These are phyloP conservation scores for Tetragonisca angustula DNA, from an alignment of 2,888 invertebrate species.

Conservation along the genomic window DNA sequence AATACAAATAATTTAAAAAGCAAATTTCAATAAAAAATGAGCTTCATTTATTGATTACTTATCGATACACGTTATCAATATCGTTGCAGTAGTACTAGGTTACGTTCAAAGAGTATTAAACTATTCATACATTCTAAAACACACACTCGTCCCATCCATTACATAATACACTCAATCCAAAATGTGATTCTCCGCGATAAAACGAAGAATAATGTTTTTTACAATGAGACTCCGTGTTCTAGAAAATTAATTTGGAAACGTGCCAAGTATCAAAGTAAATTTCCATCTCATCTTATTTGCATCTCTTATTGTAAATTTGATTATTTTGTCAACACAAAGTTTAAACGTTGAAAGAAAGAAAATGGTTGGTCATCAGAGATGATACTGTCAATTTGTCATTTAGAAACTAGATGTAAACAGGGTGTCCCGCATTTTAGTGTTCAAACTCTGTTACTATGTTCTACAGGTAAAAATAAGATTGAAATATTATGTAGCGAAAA, in stretches of 20 bases:
- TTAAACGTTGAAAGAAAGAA: not conserved
- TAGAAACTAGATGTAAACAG: not conserved
- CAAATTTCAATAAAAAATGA: not conserved
- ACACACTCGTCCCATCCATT: not conserved
- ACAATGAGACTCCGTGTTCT: not conserved
- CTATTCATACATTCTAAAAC: not conserved
- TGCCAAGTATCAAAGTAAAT: not conserved
- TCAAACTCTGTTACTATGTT: too few relatives aligned
- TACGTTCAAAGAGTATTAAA: conserved; percentile 4
- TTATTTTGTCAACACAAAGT: not conserved
- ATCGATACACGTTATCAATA: not conserved
- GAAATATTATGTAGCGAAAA: too few relatives aligned
- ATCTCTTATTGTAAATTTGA: not conserved
- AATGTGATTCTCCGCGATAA: not conserved
- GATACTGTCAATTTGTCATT: not conserved
- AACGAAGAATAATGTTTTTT: not conserved
- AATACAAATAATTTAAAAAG: not conserved
- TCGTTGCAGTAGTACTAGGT: not conserved
- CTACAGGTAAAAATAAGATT: too few relatives aligned
- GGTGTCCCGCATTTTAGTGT: too few relatives aligned
- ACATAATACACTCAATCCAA: not conserved
- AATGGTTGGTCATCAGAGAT: not conserved
- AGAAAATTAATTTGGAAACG: not conserved
- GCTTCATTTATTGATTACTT: not conserved
- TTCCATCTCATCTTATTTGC: not conserved